phyloP scores from a whole-genome alignment of 2,113 vertebrate species.

The Grus americana region DNA sequence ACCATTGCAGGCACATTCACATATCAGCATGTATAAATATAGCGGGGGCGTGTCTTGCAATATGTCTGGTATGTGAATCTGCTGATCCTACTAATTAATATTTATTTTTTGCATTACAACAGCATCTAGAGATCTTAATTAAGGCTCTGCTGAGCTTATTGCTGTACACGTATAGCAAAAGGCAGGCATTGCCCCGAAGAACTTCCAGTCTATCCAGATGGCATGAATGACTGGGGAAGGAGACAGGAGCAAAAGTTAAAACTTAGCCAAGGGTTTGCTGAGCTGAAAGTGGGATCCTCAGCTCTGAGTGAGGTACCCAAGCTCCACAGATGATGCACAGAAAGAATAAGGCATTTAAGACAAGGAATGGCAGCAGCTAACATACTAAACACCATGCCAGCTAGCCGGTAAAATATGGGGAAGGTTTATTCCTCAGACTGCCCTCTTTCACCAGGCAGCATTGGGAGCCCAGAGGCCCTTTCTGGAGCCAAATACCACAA shows the following conservation, averaged over 20 bases:
- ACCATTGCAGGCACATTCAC: conserved; percentile 17
- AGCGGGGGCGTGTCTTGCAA: conserved; percentile 20
- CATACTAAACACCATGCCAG: neutral
- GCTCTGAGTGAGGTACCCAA: neutral
- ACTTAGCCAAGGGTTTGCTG: neutral
- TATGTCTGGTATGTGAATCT: conserved; percentile 28
- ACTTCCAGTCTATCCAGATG: neutral
- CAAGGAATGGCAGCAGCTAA: neutral
- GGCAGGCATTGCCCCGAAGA: neutral
- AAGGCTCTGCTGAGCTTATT: neutral
- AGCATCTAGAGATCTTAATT: conserved; percentile 16
- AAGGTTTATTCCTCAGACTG: neutral
- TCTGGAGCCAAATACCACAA: neutral
- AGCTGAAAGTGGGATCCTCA: neutral
- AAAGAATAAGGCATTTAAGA: neutral
- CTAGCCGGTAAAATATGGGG: neutral
- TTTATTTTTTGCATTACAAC: conserved; percentile 48
- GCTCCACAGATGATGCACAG: neutral
- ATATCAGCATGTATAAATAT: neutral
- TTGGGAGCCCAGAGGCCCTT: neutral
- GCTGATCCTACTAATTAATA: conserved; percentile 47
- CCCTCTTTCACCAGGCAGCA: neutral
- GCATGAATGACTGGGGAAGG: neutral
- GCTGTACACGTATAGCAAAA: neutral
- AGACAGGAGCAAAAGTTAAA: neutral